Percentiles rank a stretch among this genome's conserved stretches.
Evolutionary conservation across 1,140 invertebrate genomes (phyloP).

Genomic region (Brachionus sp.): DNA sequence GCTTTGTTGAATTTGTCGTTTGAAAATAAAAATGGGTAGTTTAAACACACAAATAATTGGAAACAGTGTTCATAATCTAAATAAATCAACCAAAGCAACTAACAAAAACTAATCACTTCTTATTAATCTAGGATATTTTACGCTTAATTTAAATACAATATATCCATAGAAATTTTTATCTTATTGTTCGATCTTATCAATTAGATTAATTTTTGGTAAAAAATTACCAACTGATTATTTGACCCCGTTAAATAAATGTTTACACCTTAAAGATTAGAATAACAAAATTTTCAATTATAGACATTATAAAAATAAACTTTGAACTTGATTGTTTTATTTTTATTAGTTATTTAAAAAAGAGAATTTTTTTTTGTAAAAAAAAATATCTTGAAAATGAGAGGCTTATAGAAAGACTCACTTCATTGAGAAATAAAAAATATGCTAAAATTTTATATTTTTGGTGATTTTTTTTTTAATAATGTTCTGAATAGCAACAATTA

Average conservation of each 20-base stretch:
- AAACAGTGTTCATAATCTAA: background rate
- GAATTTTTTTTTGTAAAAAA: too few relatives aligned
- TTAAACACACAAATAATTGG: background rate
- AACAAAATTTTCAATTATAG: background rate
- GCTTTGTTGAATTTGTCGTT: background rate
- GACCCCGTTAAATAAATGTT: conserved; percentile 6
- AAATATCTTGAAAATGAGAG: background rate
- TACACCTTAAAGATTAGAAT: conserved; percentile 20
- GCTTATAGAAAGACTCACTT: too few relatives aligned
- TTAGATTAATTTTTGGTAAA: background rate
- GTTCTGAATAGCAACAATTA: too few relatives aligned
- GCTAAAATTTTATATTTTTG: too few relatives aligned
- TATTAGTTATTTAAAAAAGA: too few relatives aligned
- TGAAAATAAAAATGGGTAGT: background rate
- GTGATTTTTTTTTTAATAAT: too few relatives aligned
- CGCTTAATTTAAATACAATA: conserved; percentile 24
- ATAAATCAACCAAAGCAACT: background rate
- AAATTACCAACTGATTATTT: background rate
- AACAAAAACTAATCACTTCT: background rate
- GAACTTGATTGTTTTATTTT: background rate
- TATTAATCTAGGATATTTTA: conserved; percentile 21
- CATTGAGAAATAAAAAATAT: too few relatives aligned
- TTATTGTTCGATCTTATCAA: conserved; percentile 6
- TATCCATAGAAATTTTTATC: background rate
- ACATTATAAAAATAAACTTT: background rate